A percentile compares a stretch with the other conserved stretches of the same genome.
Evolutionary conservation across 2,113 vertebrate species (phyloP).

Genomic region (Ptilorrhoa leucosticta): DNA sequence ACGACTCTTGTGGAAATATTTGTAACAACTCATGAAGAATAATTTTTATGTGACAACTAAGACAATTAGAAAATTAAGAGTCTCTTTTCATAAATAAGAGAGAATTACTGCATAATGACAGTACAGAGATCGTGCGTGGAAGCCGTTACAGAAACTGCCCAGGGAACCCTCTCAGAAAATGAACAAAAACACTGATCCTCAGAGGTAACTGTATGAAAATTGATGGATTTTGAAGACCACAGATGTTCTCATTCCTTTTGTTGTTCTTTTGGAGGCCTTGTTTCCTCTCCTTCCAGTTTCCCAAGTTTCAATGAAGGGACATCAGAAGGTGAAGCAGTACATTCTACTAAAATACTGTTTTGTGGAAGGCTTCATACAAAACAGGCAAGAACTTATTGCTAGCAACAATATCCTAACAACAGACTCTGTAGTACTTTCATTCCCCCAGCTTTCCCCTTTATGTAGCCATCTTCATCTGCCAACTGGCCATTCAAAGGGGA

Average conservation of each 20-base stretch:
- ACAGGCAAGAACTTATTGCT: neutral
- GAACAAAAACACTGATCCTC: neutral
- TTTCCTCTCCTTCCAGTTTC: neutral
- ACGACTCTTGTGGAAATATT: neutral
- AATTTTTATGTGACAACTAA: neutral
- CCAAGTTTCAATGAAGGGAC: neutral
- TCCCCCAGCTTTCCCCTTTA: neutral
- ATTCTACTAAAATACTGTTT: neutral
- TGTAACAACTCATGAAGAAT: neutral
- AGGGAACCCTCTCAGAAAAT: neutral
- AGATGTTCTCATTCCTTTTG: neutral
- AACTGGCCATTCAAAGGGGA: neutral
- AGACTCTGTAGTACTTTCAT: neutral
- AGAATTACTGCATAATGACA: neutral
- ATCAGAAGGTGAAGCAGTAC: neutral
- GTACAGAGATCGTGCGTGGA: neutral
- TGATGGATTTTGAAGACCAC: neutral
- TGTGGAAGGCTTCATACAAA: neutral
- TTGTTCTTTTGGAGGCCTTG: neutral
- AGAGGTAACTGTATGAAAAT: neutral
- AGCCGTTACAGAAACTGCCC: neutral
- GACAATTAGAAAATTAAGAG: neutral
- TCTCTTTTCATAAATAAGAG: neutral
- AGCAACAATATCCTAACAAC: neutral
- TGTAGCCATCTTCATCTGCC: neutral